A percentile compares a stretch with the other conserved stretches of the same genome.
Evolutionary conservation across 2,888 invertebrate species (phyloP).

Genomic region (Chloroclysta siterata): DNA sequence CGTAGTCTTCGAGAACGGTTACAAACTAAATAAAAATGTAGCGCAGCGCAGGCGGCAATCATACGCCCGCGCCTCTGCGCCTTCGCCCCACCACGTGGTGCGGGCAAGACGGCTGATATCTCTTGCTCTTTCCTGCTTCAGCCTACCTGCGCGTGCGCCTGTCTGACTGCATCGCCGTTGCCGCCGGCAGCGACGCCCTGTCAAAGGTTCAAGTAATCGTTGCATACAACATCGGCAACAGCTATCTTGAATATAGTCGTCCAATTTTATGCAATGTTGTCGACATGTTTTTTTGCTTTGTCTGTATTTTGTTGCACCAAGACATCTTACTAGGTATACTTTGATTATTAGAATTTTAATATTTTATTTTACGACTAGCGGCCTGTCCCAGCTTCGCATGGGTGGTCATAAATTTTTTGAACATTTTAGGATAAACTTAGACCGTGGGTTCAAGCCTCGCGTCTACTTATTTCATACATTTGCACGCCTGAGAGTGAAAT

Average conservation of each 20-base stretch:
- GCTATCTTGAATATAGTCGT: constrained; percentile 45
- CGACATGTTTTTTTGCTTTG: constrained; percentile 41
- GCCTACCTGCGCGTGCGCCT: constrained; percentile 82
- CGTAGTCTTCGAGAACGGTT: constrained; percentile 69
- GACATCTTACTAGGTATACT: neutral
- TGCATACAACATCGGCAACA: constrained; percentile 60
- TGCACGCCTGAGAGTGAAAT: too few relatives aligned
- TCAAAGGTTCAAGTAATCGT: constrained; percentile 79
- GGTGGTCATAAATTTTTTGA: too few relatives aligned
- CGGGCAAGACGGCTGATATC: constrained; percentile 57
- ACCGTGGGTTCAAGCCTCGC: too few relatives aligned
- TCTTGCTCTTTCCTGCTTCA: constrained; percentile 51
- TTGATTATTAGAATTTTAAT: neutral
- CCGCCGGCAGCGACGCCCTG: constrained; percentile 76
- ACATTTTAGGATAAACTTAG: too few relatives aligned
- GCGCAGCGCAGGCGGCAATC: constrained; percentile 81
- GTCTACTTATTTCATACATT: too few relatives aligned
- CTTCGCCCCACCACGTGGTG: constrained; percentile 77
- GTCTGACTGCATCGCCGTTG: constrained; percentile 57
- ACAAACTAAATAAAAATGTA: constrained; percentile 85
- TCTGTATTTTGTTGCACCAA: constrained; percentile 21
- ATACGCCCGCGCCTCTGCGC: constrained; percentile 72
- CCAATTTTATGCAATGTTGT: constrained; percentile 48
- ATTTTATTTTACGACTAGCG: too few relatives aligned
- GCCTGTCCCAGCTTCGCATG: too few relatives aligned